These are phyloP conservation scores for Liopterus haemorrhoidalis DNA, from an alignment of 2,888 invertebrate species.

Conservation along the genomic window DNA sequence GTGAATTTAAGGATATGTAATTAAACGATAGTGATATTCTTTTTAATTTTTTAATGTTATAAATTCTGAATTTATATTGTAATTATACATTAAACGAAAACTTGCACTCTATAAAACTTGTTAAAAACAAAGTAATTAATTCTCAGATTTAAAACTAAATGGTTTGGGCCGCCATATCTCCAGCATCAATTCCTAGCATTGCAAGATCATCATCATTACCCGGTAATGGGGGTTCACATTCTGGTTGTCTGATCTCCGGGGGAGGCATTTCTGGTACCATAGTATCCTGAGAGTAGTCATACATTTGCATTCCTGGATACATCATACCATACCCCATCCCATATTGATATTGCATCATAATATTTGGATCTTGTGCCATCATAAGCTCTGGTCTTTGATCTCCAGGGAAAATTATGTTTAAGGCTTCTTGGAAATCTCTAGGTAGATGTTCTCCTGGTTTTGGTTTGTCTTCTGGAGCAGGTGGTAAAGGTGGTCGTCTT, in stretches of 20 bases:
- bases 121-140: no score
- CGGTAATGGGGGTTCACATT: conserved; percentile 39
- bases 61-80: no score
- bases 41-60: no score
- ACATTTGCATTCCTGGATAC: conserved; percentile 36
- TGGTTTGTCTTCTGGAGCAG: conserved; percentile 23
- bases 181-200: conserved; percentile 80
- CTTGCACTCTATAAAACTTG: no score
- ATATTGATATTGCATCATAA: conserved; percentile 37
- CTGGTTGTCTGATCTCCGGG: conserved; percentile 15
- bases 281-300: conserved; percentile 37
- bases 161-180: conserved; percentile 61
- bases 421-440: conserved; percentile 60
- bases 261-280: conserved; percentile 22
- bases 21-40: no score
- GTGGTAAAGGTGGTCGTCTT: conserved; percentile 25
- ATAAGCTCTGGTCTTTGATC: conserved; percentile 26
- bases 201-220: conserved; percentile 62
- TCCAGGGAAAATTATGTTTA: conserved; percentile 59
- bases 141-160: no score
- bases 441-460: conserved; percentile 49
- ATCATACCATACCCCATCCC: conserved; percentile 38
- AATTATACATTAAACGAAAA: no score
- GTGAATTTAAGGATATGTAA: conserved; percentile 71
- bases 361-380: conserved; percentile 31